Conservation (phyloP, 1,140 invertebrate species). For the Drosophila erecta region DNA sequence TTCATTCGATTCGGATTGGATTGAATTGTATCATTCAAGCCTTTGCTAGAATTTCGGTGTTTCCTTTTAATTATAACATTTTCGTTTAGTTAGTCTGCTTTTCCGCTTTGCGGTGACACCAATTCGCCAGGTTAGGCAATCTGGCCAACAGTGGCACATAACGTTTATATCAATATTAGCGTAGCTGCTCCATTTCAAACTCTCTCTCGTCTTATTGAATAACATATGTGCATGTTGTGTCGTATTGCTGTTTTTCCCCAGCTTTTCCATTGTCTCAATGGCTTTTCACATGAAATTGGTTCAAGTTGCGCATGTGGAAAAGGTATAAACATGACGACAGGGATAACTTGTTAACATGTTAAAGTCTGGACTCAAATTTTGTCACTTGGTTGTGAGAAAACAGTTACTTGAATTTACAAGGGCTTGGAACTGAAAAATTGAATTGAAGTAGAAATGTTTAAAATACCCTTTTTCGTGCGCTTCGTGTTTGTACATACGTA, state of each 20-base stretch:
- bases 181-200: constrained; percentile 2
- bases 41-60: too few species aligned
- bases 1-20: too few species aligned
- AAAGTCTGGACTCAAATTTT: constrained; percentile 3
- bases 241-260: constrained; percentile 4
- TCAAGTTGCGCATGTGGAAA: constrained; percentile 7
- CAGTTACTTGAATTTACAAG: constrained; percentile 1
- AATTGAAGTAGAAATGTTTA: background rate
- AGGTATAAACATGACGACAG: background rate
- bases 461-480: constrained; percentile 12
- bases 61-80: background rate
- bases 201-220: background rate
- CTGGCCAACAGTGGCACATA: constrained; percentile 31
- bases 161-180: constrained; percentile 56
- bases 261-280: constrained; percentile 9
- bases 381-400: background rate
- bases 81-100: constrained; percentile 1
- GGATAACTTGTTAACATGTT: background rate
- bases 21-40: too few species aligned
- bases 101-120: constrained; percentile 31
- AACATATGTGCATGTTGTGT: constrained; percentile 5
- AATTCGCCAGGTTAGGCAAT: constrained; percentile 32
- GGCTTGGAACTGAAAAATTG: background rate
- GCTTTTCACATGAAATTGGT: constrained; percentile 36
- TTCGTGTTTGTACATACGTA: background rate